Percentiles rank a stretch among this genome's conserved stretches.
Evolutionary conservation across 2,797 vertebrate species (phyloP).

Genomic region (Notolepis coatsorum): DNA sequence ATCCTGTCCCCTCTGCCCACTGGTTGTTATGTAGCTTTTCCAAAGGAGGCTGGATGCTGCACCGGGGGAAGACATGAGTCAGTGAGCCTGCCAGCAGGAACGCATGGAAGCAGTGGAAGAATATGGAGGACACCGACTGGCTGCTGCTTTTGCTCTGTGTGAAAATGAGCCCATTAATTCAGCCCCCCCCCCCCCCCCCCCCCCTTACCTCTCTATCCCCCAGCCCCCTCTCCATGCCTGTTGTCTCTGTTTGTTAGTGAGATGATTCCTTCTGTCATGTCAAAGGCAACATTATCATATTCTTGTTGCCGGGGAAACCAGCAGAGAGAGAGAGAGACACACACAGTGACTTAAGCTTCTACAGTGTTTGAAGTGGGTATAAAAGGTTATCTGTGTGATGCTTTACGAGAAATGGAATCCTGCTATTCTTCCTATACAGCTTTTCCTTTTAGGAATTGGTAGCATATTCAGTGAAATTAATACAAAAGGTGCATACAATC

Average conservation of each 20-base stretch:
- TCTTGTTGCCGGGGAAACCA: slow-evolving; percentile 84
- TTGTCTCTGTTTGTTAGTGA: slow-evolving; percentile 84
- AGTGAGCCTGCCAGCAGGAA: slow-evolving; percentile 78
- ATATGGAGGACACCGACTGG: slow-evolving; percentile 77
- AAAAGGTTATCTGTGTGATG: slow-evolving; percentile 74
- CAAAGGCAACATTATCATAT: slow-evolving; percentile 88
- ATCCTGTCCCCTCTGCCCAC: slow-evolving; percentile 54
- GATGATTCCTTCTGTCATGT: slow-evolving; percentile 87
- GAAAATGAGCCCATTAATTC: slow-evolving; percentile 83
- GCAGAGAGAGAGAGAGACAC: slow-evolving; percentile 62
- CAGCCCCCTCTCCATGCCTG: slow-evolving; percentile 75
- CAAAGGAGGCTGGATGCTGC: slow-evolving; percentile 70
- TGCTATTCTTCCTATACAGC: slow-evolving; percentile 48
- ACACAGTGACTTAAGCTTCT: slow-evolving; percentile 77
- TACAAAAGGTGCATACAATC: slow-evolving; percentile 17
- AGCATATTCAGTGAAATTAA: slow-evolving; percentile 36
- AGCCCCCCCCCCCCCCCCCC: slow-evolving; percentile 48
- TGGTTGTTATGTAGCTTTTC: slow-evolving; percentile 77
- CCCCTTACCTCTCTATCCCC: slow-evolving; percentile 29
- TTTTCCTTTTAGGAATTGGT: slow-evolving; percentile 30
- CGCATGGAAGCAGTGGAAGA: slow-evolving; percentile 70
- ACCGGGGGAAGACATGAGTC: slow-evolving; percentile 68
- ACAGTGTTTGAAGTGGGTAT: slow-evolving; percentile 77
- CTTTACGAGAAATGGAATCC: slow-evolving; percentile 64
- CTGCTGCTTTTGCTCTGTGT: slow-evolving; percentile 75